Evolutionary conservation across 2,113 vertebrate genomes (phyloP).

Genomic region (Crypturellus undulatus): DNA sequence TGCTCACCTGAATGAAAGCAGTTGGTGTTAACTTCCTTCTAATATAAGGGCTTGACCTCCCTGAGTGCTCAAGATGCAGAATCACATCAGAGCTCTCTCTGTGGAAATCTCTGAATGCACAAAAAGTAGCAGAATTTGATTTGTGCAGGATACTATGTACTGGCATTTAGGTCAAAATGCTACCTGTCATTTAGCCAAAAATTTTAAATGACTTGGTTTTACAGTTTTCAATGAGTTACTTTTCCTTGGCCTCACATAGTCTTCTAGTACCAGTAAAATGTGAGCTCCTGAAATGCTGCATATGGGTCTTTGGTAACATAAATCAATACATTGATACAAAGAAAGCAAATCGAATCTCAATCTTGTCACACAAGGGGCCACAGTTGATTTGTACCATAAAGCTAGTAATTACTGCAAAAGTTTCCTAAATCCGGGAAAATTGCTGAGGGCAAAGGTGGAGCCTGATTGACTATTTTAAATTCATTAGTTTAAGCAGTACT

Average conservation of each 20-base stretch:
- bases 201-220: background rate
- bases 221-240: background rate
- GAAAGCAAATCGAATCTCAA: constrained; percentile 4
- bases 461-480: background rate
- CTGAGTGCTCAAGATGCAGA: background rate
- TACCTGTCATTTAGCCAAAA: background rate
- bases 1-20: background rate
- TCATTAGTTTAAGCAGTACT: background rate
- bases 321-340: background rate
- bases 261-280: background rate
- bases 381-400: background rate
- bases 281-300: background rate
- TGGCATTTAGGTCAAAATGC: background rate
- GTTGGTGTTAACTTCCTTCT: background rate
- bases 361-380: background rate
- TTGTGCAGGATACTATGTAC: background rate
- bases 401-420: background rate
- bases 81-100: background rate
- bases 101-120: background rate
- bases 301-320: background rate
- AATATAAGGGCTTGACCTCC: background rate
- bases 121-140: background rate
- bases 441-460: background rate
- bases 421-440: background rate
- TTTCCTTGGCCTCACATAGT: background rate